These are phyloP conservation scores for Ellobius talpinus DNA, from an alignment of 2,113 vertebrate genomes.

Conservation along the genomic window DNA sequence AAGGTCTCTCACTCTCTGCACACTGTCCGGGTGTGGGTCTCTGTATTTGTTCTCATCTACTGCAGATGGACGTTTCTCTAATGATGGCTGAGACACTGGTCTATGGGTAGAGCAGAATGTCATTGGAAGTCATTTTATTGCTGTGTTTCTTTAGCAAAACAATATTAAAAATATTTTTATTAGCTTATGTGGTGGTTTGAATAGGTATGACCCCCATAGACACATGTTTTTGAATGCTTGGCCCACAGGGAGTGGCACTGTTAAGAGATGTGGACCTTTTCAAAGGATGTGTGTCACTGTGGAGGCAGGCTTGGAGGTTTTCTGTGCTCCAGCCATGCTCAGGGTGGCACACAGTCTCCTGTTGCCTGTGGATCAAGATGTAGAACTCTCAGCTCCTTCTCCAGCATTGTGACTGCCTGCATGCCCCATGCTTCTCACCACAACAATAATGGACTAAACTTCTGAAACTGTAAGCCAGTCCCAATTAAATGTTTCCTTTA, in stretches of 20 bases:
- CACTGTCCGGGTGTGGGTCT: not conserved
- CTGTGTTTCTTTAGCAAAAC: not conserved
- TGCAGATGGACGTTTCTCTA: not conserved
- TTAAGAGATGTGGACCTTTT: not conserved
- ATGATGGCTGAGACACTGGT: not conserved
- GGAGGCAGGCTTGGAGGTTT: not conserved
- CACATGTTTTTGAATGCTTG: not conserved
- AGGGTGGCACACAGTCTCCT: not conserved
- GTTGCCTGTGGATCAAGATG: not conserved
- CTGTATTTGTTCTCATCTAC: not conserved
- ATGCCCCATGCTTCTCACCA: not conserved
- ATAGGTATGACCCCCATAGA: too few relatives aligned
- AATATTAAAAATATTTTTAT: not conserved
- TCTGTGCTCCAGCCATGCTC: not conserved
- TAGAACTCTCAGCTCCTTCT: not conserved
- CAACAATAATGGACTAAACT: not conserved
- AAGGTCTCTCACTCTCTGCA: not conserved
- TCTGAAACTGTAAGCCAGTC: not conserved
- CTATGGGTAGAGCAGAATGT: not conserved
- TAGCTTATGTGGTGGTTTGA: not conserved
- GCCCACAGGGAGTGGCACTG: not conserved
- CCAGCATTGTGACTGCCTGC: not conserved
- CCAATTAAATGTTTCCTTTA: not conserved
- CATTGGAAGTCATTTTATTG: not conserved
- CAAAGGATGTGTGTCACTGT: not conserved